These are phyloP conservation scores for Mus caroli DNA, from an alignment of 2,797 vertebrate species.

Conservation along the genomic window DNA sequence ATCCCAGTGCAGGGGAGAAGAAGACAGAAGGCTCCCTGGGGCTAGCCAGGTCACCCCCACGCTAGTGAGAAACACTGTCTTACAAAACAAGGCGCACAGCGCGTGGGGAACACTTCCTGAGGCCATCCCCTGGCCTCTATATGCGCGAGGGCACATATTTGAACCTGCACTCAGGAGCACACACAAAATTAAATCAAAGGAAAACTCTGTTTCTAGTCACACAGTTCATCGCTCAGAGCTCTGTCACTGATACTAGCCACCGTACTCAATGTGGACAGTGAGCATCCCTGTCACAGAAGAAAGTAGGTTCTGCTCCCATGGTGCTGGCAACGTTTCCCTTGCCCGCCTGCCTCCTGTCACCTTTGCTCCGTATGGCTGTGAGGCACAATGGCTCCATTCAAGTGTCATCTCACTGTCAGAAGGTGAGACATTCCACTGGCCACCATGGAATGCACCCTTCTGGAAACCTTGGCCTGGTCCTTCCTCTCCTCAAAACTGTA, in stretches of 20 bases:
- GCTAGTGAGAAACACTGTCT: not conserved
- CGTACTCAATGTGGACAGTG: not conserved
- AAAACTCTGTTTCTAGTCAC: not conserved
- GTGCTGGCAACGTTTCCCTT: no score
- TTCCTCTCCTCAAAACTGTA: not conserved
- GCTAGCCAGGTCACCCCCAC: not conserved
- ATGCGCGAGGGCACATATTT: not conserved
- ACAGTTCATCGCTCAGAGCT: not conserved
- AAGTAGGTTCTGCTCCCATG: not conserved
- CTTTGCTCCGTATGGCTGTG: fast-evolving
- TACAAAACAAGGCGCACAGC: not conserved
- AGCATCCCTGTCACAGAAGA: not conserved
- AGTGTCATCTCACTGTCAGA: not conserved
- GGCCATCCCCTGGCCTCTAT: not conserved
- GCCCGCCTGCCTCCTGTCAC: not conserved
- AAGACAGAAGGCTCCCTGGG: not conserved
- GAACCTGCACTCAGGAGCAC: not conserved
- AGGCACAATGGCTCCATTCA: conserved; percentile 12
- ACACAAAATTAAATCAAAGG: conserved; percentile 33
- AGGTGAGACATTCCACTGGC: not conserved
- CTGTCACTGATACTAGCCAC: not conserved
- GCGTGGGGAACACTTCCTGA: not conserved
- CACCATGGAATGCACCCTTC: not conserved
- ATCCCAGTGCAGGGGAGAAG: not conserved
- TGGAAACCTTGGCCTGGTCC: not conserved